Conservation (phyloP, 1,140 invertebrate species). For the Theocolax elegans region DNA sequence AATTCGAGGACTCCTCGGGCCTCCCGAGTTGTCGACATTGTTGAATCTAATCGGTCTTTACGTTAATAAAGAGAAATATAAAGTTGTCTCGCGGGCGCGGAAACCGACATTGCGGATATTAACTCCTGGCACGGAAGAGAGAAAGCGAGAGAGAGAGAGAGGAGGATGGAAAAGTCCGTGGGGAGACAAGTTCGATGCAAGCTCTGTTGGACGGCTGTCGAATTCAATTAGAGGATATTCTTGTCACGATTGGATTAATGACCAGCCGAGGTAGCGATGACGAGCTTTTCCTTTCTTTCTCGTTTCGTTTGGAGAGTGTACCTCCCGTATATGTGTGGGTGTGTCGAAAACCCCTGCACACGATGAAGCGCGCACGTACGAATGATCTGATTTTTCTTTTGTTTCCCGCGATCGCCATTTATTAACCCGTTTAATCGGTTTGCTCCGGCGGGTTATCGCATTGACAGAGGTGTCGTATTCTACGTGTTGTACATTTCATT, state of each 20-base stretch:
- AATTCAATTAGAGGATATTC: conserved; percentile 28
- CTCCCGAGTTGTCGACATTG: conserved; percentile 1
- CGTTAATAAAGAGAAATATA: conserved; percentile 57
- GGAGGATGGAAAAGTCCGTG: not conserved
- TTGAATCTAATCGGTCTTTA: conserved; percentile 9
- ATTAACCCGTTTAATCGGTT: too few relatives aligned
- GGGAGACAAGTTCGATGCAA: not conserved
- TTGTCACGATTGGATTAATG: conserved; percentile 35
- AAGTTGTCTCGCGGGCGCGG: conserved; percentile 23
- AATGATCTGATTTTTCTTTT: conserved; percentile 1
- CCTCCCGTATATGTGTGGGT: too few relatives aligned
- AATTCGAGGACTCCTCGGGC: too few relatives aligned
- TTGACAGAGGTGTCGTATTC: too few relatives aligned
- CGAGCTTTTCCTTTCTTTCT: not conserved
- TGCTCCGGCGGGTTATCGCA: too few relatives aligned
- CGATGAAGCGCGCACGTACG: not conserved
- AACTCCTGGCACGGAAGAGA: conserved; percentile 34
- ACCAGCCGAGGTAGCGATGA: not conserved
- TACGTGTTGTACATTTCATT: too few relatives aligned
- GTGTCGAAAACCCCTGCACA: not conserved
- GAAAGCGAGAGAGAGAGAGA: not conserved
- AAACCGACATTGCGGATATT: conserved; percentile 46
- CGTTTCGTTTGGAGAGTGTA: too few relatives aligned
- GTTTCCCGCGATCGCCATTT: too few relatives aligned
- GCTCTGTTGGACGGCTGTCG: not conserved